Conservation (phyloP, 2,113 vertebrate species). For the Romanogobio albipinnatus region DNA sequence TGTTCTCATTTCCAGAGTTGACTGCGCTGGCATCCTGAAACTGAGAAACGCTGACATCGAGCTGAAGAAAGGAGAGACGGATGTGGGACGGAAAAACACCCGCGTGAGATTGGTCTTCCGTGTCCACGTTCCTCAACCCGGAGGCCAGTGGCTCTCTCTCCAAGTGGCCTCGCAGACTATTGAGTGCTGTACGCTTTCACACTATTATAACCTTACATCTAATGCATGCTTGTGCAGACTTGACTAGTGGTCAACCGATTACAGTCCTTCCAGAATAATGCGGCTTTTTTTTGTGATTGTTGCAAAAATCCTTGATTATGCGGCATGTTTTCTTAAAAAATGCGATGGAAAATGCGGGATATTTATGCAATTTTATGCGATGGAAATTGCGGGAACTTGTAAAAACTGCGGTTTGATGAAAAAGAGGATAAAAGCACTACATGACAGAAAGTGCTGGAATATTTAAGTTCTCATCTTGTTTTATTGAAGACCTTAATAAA, state of each 20-base stretch:
- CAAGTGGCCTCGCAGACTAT: slow-evolving; percentile 91
- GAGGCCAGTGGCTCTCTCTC: slow-evolving; percentile 82
- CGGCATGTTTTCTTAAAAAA: too few relatives aligned
- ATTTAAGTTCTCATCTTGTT: too few relatives aligned
- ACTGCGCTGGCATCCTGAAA: slow-evolving; percentile 96
- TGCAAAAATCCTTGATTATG: too few relatives aligned
- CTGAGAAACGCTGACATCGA: slow-evolving; percentile 95
- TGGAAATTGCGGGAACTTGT: too few relatives aligned
- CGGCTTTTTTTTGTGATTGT: too few relatives aligned
- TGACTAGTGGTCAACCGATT: neutral
- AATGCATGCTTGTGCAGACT: neutral
- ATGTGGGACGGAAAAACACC: slow-evolving; percentile 96
- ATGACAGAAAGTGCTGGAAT: too few relatives aligned
- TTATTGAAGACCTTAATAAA: too few relatives aligned
- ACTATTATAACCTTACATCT: neutral
- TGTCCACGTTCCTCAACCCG: slow-evolving; percentile 87
- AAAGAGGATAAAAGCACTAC: too few relatives aligned
- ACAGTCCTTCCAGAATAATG: too few relatives aligned
- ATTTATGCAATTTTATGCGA: too few relatives aligned
- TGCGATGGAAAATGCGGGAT: too few relatives aligned
- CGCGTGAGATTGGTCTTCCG: slow-evolving; percentile 93
- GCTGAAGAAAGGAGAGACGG: slow-evolving; percentile 92
- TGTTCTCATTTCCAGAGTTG: slow-evolving; percentile 79
- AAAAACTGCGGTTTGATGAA: too few relatives aligned
- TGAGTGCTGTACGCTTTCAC: slow-evolving; percentile 91